Base-by-base conservation (phyloP, 1,140 invertebrate genomes). In the Micrasema longulum region DNA sequence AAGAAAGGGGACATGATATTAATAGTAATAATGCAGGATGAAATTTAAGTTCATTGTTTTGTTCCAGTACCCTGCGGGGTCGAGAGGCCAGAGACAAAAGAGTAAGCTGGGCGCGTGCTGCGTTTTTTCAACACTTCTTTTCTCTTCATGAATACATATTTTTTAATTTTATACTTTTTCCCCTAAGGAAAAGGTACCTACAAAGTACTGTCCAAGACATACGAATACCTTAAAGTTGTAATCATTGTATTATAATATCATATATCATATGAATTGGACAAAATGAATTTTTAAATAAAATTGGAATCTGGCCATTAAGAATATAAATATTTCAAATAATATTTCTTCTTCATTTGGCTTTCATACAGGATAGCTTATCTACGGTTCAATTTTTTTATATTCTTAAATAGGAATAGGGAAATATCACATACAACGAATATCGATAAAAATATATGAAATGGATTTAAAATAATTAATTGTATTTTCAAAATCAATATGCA, bases 1-100 rank as follows among this genome's bases (percentile, higher is more conserved):
- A 60, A 45, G 68, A 70, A 63, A 65, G 50, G 67, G 36, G 67
- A 69, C 67, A 43, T 41, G 52, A 57, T 69, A 69, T 69, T 36
- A 63, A 57, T 57, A 57, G 60, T 47, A 20, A 23, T 63, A 63
- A 47, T 63, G 18, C 38, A 31, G 38, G 47, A 47, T 57, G 68
- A 52, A 69, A 62, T 63, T 62, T 43, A 69, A 63, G 43, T 57
- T n/a, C n/a, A n/a, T 69, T 69, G 45, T 62, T 57, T 57, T 69
- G 55, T 69, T 69, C 48, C 26, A 5, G 38, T n/a, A n/a, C n/a
- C n/a, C 23, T 7, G 41, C 14, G 41, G 55, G 68, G 66, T 69
- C 66, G 66, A 69, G 66, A 57, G 66, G 36, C 66, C 20, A 41
- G 18, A 57, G 31, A 60, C 55, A 69, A 69, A 47, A 11, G 9